These are phyloP conservation scores for Oxygymnocypris stewartii DNA, from an alignment of 2,113 vertebrate species.

Conservation along the genomic window DNA sequence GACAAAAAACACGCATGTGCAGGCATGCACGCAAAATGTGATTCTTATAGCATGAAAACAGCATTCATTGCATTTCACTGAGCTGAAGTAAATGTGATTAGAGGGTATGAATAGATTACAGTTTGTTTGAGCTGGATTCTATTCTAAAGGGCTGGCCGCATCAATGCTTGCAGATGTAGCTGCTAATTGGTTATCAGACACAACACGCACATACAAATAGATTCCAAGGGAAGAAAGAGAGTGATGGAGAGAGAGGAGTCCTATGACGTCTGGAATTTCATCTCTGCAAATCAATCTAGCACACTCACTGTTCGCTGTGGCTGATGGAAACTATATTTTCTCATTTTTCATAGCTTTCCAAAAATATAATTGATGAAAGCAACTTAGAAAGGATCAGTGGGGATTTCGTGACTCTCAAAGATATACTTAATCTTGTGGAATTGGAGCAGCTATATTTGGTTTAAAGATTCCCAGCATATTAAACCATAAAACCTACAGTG, in stretches of 20 bases:
- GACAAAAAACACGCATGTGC: constrained; percentile 21
- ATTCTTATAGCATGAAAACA: constrained; percentile 27
- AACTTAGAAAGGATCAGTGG: constrained; percentile 26
- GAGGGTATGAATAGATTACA: constrained; percentile 24
- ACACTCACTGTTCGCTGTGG: neutral
- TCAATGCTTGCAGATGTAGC: constrained; percentile 41
- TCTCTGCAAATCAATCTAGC: constrained; percentile 23
- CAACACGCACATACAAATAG: constrained; percentile 28
- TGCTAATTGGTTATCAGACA: constrained; percentile 46
- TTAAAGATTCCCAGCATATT: constrained; percentile 24
- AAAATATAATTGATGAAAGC: constrained; percentile 35
- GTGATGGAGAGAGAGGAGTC: neutral
- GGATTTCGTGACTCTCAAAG: constrained; percentile 33
- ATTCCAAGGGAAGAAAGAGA: constrained; percentile 5
- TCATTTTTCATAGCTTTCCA: constrained; percentile 31
- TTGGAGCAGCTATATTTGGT: constrained; percentile 31
- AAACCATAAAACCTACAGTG: neutral
- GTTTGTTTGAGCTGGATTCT: constrained; percentile 27
- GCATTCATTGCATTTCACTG: neutral
- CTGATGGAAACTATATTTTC: constrained; percentile 18
- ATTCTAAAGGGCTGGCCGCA: constrained; percentile 18
- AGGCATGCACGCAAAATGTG: constrained; percentile 13
- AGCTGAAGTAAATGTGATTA: constrained; percentile 20
- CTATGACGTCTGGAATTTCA: constrained; percentile 3
- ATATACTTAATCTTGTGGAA: constrained; percentile 36